A percentile compares a stretch with the other conserved stretches of the same genome.
phyloP scores from a whole-genome alignment of 2,113 vertebrate genomes.

The Polyodon spathula region DNA sequence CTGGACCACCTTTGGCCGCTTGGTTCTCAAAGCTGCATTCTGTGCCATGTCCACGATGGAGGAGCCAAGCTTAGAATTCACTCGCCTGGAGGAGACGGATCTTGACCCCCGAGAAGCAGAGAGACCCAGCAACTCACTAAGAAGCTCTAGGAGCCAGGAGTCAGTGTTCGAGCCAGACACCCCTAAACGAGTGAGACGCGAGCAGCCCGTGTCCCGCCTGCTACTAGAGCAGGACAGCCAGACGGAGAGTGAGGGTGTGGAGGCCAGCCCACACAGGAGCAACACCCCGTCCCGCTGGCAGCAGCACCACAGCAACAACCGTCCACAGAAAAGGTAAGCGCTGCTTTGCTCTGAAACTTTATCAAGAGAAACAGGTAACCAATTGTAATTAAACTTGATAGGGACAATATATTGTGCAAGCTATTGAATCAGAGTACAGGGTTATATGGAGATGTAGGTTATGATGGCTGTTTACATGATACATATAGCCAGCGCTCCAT shows the following conservation, averaged over 20 bases:
- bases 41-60: conserved; percentile 41
- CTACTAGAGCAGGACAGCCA: conserved; percentile 56
- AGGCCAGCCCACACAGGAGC: no score
- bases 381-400: no score
- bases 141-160: conserved; percentile 25
- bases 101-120: conserved; percentile 36
- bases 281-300: no score
- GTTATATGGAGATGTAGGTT: no score
- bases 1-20: conserved; percentile 37
- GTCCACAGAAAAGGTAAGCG: no score
- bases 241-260: conserved; percentile 11
- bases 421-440: no score
- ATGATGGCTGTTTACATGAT: no score
- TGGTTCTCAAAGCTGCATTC: conserved; percentile 60
- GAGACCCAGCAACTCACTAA: conserved; percentile 10
- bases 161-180: conserved; percentile 28
- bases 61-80: conserved; percentile 45
- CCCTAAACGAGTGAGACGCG: conserved; percentile 8
- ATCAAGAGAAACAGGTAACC: no score
- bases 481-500: no score
- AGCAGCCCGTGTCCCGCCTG: conserved; percentile 51
- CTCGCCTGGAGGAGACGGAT: conserved; percentile 60
- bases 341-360: no score
- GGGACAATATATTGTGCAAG: no score
- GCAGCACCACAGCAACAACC: no score